Evolutionary conservation across 2,113 vertebrate species (phyloP).

Genomic region (Apteryx owenii): DNA sequence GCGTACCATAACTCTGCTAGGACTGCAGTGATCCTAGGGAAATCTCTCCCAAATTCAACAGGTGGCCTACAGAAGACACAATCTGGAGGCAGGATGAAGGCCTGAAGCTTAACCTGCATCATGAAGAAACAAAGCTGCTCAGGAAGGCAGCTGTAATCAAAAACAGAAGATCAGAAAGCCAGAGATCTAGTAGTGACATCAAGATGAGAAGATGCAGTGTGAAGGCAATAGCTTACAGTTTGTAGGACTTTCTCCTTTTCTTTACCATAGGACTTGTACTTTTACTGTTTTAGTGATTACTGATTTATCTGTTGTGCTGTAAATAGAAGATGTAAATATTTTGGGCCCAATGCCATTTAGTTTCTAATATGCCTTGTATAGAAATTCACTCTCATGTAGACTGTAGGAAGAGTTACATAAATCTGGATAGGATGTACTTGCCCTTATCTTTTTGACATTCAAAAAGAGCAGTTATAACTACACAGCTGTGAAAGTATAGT

Average conservation of each 20-base stretch:
- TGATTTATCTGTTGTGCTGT: not conserved
- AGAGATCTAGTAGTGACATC: not conserved
- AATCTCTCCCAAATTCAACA: not conserved
- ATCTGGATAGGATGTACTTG: not conserved
- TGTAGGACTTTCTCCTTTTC: not conserved
- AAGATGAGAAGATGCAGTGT: not conserved
- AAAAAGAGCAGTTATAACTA: not conserved
- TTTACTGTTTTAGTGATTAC: not conserved
- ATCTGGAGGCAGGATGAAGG: not conserved
- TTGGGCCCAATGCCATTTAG: not conserved
- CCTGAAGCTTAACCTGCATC: not conserved
- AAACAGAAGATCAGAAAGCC: not conserved
- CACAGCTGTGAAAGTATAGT: not conserved
- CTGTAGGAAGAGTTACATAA: not conserved
- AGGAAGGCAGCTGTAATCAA: not conserved
- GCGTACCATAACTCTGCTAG: not conserved
- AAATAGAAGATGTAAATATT: not conserved
- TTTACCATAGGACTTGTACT: not conserved
- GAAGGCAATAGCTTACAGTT: not conserved
- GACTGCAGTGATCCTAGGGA: not conserved
- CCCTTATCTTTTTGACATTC: not conserved
- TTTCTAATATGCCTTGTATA: not conserved
- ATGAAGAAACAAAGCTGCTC: not conserved
- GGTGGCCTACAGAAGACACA: not conserved
- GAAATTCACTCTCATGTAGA: not conserved